Evolutionary conservation across 2,888 invertebrate genomes (phyloP).

Genomic region (Dryocosmus kuriphilus): DNA sequence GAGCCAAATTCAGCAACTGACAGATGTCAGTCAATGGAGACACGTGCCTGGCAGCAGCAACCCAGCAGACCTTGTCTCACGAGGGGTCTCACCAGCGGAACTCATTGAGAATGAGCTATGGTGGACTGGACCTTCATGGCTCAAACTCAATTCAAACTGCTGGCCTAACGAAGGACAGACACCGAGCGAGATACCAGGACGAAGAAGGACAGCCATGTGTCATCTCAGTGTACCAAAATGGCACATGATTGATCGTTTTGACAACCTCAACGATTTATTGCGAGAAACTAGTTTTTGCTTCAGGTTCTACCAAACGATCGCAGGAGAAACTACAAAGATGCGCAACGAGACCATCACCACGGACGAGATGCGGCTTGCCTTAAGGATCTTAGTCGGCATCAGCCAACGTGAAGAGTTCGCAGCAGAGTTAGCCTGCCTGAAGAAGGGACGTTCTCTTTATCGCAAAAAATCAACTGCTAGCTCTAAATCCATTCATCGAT

Average conservation of each 20-base stretch:
- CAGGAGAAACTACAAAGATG: not conserved
- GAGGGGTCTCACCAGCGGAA: not conserved
- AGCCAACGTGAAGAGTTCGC: not conserved
- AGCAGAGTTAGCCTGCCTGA: not conserved
- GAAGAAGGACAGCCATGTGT: not conserved
- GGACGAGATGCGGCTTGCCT: not conserved
- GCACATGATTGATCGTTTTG: not conserved
- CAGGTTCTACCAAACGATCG: not conserved
- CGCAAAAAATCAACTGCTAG: not conserved
- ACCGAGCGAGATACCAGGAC: not conserved
- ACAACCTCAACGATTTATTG: not conserved
- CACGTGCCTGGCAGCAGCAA: slow-evolving; percentile 32
- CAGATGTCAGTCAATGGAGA: too few relatives aligned
- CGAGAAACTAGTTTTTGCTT: not conserved
- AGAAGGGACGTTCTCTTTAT: not conserved
- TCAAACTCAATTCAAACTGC: not conserved
- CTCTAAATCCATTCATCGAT: too few relatives aligned
- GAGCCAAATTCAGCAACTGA: too few relatives aligned
- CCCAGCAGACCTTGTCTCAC: slow-evolving; percentile 39
- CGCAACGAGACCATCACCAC: not conserved
- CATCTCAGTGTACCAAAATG: not conserved
- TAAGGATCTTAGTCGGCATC: not conserved
- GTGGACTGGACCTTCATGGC: slow-evolving; percentile 20
- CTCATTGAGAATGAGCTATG: not conserved
- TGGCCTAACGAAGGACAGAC: not conserved